Conservation (phyloP, 30 jellyfish, hydroid and myxozoan species). For the Rhopilema esculentum region DNA sequence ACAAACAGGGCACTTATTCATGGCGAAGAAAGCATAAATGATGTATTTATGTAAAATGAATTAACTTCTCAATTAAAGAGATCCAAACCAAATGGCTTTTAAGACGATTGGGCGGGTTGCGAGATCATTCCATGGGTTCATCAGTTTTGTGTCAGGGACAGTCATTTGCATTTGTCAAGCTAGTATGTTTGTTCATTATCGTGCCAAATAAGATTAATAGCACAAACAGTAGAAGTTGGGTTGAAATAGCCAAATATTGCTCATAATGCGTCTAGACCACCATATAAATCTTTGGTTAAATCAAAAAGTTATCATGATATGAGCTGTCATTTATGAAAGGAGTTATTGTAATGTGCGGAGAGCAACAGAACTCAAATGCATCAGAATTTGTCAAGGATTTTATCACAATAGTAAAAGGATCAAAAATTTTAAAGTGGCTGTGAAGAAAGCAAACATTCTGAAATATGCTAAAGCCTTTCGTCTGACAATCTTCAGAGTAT, state of each 20-base stretch:
- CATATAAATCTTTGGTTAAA: conserved; percentile 6
- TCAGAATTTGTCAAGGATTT: not conserved
- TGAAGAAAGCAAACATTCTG: no score
- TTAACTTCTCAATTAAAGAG: not conserved
- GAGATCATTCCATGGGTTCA: not conserved
- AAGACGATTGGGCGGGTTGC: not conserved
- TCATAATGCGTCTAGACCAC: conserved; percentile 1
- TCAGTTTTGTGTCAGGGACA: not conserved
- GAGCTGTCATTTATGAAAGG: not conserved
- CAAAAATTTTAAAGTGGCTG: no score
- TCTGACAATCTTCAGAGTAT: no score
- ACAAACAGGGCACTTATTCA: not conserved
- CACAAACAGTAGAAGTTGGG: not conserved
- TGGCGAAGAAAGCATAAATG: not conserved
- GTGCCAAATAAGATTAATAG: not conserved
- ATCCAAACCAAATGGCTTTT: not conserved
- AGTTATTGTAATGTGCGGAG: not conserved
- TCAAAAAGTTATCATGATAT: not conserved
- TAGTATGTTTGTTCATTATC: not conserved
- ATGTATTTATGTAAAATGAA: not conserved
- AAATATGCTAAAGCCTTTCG: no score
- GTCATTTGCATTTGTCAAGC: not conserved
- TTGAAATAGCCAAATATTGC: not conserved
- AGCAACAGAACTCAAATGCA: not conserved
- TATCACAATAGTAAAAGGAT: no score